Conservation (phyloP, 2,113 vertebrate genomes). For the Ivindomyrus marchei region DNA sequence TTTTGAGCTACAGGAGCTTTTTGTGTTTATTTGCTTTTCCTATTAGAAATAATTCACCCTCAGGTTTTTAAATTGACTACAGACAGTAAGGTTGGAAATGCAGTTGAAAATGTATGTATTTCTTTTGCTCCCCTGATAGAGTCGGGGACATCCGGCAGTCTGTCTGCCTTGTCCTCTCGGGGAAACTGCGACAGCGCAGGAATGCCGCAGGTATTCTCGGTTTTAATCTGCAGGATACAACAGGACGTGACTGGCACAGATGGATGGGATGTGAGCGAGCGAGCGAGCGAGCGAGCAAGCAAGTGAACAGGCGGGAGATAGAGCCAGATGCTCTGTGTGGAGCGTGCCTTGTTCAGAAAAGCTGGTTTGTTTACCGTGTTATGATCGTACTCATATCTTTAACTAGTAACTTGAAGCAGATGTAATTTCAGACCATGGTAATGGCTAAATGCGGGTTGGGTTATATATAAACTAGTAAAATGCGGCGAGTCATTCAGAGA, state of each 20-base stretch:
- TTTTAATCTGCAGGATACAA: conserved; percentile 1
- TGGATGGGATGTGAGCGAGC: neutral
- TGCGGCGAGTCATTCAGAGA: neutral
- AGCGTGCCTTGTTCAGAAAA: neutral
- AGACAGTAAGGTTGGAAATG: neutral
- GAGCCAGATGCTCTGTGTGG: neutral
- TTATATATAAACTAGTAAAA: neutral
- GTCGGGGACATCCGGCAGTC: neutral
- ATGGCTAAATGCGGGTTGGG: neutral
- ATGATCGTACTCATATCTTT: neutral
- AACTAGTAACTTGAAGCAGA: neutral
- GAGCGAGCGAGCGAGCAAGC: neutral
- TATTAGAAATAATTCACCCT: neutral
- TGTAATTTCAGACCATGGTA: neutral
- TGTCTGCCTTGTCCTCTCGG: neutral
- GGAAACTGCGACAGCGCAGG: neutral
- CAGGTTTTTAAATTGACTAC: neutral
- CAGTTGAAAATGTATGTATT: neutral
- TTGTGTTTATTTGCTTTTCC: neutral
- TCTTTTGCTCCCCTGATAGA: neutral
- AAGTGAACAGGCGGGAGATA: neutral
- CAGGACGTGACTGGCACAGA: neutral
- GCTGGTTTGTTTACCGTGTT: neutral
- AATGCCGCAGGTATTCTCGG: neutral
- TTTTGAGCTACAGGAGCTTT: neutral